phyloP scores from a whole-genome alignment of 2,797 vertebrate species.

The Lophotriccus pileatus region DNA sequence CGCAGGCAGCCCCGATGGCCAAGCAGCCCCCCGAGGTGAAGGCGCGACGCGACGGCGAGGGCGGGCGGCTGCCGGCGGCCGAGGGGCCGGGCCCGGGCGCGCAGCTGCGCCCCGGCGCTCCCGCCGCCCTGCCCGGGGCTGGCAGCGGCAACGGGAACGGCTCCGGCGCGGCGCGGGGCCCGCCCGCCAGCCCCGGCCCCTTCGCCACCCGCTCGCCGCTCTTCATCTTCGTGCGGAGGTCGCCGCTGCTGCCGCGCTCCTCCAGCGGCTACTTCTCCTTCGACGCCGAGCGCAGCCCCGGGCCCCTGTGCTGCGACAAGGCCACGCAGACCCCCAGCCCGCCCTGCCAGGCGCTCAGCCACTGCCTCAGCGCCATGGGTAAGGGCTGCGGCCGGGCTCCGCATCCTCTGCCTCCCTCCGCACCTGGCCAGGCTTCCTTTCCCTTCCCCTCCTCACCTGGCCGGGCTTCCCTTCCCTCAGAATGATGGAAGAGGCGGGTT shows the following conservation, averaged over 20 bases:
- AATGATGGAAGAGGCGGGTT: not conserved
- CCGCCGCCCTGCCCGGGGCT: no score
- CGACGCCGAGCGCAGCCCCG: constrained; percentile 87
- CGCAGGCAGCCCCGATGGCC: constrained; percentile 74
- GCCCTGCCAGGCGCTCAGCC: constrained; percentile 82
- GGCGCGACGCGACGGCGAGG: constrained; percentile 74
- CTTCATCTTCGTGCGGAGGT: constrained; percentile 81
- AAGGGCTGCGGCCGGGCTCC: not conserved
- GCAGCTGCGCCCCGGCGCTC: no score
- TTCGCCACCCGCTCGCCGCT: constrained; percentile 83
- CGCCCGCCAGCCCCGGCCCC: constrained; percentile 1
- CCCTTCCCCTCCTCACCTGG: not conserved
- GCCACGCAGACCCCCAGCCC: constrained; percentile 90
- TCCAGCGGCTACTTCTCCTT: constrained; percentile 95
- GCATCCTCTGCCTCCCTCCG: no score
- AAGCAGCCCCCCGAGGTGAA: constrained; percentile 77
- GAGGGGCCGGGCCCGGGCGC: not conserved
- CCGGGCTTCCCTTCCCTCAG: not conserved
- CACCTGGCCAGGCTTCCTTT: not conserved
- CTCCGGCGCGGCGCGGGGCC: not conserved
- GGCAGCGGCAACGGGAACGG: no score
- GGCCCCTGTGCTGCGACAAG: constrained; percentile 83
- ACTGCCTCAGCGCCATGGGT: constrained; percentile 80
- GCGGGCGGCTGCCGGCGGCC: constrained; percentile 72
- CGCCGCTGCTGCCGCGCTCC: constrained; percentile 79